phyloP scores from a whole-genome alignment of 2,113 vertebrate genomes.

The Tachysurus fulvidraco region DNA sequence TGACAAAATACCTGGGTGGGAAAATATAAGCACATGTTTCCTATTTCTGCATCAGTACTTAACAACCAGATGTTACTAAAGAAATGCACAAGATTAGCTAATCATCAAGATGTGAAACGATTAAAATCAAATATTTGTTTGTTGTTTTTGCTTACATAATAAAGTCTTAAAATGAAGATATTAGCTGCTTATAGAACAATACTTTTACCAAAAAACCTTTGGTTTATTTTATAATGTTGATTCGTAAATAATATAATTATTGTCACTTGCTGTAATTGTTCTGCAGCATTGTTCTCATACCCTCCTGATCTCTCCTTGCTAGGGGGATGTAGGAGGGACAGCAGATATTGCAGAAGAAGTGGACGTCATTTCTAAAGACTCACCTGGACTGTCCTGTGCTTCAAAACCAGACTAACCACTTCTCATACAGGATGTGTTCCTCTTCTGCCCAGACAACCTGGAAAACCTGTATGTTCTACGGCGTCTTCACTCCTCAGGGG shows the following conservation, averaged over 20 bases:
- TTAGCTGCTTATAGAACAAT: background rate
- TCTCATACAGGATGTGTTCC: constrained; percentile 76
- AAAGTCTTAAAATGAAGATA: background rate
- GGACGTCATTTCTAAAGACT: constrained; percentile 80
- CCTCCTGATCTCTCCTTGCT: background rate
- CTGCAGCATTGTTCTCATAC: background rate
- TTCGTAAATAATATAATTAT: background rate
- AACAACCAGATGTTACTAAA: background rate
- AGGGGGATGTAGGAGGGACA: constrained; percentile 78
- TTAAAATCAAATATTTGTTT: background rate
- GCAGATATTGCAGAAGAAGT: constrained; percentile 74
- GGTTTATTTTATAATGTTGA: background rate
- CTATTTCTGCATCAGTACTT: background rate
- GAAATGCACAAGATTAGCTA: background rate
- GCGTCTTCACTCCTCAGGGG: constrained; percentile 74
- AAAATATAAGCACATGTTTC: background rate
- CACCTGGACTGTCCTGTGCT: constrained; percentile 72
- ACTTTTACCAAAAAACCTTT: background rate
- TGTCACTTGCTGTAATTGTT: background rate
- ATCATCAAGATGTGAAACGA: background rate
- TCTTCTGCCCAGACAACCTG: constrained; percentile 65
- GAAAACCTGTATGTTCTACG: constrained; percentile 74
- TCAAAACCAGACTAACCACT: constrained; percentile 70
- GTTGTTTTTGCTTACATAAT: background rate
- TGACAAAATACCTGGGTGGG: background rate